A percentile compares a stretch with the other conserved stretches of the same genome.
phyloP scores from a whole-genome alignment of 1,140 invertebrate genomes.

The Leptinotarsa texana region DNA sequence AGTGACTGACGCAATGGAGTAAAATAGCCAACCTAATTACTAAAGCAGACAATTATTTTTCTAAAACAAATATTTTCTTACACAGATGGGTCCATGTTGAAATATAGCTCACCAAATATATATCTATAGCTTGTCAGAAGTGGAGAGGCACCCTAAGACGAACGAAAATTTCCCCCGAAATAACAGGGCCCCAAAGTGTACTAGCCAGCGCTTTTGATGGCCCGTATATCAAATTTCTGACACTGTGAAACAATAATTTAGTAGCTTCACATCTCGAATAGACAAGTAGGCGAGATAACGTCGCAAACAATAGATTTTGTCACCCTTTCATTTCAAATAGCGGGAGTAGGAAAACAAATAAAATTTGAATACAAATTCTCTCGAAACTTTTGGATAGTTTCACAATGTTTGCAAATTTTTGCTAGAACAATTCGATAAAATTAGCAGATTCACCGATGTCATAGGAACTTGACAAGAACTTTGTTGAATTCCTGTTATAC shows the following conservation, averaged over 20 bases:
- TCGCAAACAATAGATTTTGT: not conserved
- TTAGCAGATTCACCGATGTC: too few relatives aligned
- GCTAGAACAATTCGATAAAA: too few relatives aligned
- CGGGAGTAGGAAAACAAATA: not conserved
- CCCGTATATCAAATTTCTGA: slow-evolving; percentile 31
- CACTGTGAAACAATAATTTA: slow-evolving; percentile 3
- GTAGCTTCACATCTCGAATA: slow-evolving; percentile 5
- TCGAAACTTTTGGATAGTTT: not conserved
- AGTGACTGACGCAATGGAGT: too few relatives aligned
- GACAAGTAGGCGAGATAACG: not conserved
- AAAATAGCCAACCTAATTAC: too few relatives aligned
- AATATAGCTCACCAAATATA: not conserved
- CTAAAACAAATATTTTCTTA: not conserved
- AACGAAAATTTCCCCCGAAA: not conserved
- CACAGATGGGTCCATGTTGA: not conserved
- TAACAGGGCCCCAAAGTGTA: not conserved
- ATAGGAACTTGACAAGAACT: too few relatives aligned
- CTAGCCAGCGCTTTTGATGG: slow-evolving; percentile 34
- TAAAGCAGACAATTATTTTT: not conserved
- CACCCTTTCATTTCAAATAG: not conserved
- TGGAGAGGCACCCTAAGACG: slow-evolving; percentile 29
- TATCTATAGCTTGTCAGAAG: slow-evolving; percentile 2
- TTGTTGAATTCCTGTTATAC: too few relatives aligned
- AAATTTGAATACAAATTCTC: slow-evolving; percentile 1
- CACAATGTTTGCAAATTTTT: not conserved